Evolutionary conservation across 2,113 vertebrate species (phyloP), one percentile per base, ranked within the genome.

Genomic region (Abramis brama): DNA sequence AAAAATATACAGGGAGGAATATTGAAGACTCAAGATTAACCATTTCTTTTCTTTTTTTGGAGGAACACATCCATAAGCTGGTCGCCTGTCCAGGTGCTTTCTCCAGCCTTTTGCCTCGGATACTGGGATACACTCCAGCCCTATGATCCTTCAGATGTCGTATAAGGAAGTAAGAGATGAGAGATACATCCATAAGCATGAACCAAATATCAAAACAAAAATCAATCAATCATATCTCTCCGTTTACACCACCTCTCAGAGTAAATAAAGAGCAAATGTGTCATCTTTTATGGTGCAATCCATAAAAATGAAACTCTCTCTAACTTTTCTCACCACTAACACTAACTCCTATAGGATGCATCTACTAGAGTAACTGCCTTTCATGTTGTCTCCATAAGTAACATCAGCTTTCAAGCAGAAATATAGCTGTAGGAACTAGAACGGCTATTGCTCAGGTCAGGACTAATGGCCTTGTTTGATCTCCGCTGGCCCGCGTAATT

Each of bases 391-490:
- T 66, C 13, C 70, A 66, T 60, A 27, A 64, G 50, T 80, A 80
- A 77, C 59, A 76, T 82, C 30, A 62, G 50, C 50, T 39, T 79
- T 55, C 60, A 13, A 13, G 15, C 30, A 12, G 45, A 50, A 47
- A 47, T 76, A 25, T 83, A 30, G 39, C 11, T 27, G 25, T 64
- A 59, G 60, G 25, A 25, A 59, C 43, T n/a, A 5, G 21, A 27
- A 30, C 10, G 13, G 33, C 55, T 25, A 9, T 47, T 66, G 15
- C 60, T 81, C 43, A 50, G 43, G 59, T 50, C 30, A 80, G 25
- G 50, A 52, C 85, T 62, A 60, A 43, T 73, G 21, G 66, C 66
- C 78, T 80, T 5, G 27, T 87, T 83, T 83, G 78, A 83, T 77
- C 77, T 57, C 74, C 12, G 66, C 60, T 45, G 6, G 36, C 59